A percentile compares a stretch with the other conserved stretches of the same genome.
These are phyloP conservation scores for Macropis europaea DNA, from an alignment of 2,888 invertebrate genomes.

Conservation along the genomic window DNA sequence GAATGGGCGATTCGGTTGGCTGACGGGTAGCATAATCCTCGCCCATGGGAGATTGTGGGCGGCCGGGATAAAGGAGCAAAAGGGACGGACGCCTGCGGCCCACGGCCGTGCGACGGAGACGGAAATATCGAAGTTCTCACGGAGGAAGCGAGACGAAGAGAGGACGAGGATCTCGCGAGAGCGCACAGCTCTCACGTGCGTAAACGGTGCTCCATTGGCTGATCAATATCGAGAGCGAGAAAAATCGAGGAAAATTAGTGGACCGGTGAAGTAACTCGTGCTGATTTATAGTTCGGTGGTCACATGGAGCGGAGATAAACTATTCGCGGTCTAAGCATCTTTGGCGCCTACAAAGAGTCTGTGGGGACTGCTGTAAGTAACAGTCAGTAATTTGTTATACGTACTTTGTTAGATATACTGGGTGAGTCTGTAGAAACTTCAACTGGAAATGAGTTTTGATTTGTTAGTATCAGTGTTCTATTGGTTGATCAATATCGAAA, in stretches of 20 bases:
- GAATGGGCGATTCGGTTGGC: slow-evolving; percentile 61
- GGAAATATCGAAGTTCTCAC: no score
- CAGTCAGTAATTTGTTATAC: no score
- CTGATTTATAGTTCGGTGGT: no score
- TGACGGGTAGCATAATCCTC: slow-evolving; percentile 73
- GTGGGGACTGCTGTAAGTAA: no score
- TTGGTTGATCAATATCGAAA: slow-evolving; percentile 37
- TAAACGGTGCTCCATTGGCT: slow-evolving; percentile 24
- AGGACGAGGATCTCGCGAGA: slow-evolving; percentile 23
- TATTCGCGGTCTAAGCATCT: no score
- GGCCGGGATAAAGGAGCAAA: slow-evolving; percentile 72
- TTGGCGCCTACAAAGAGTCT: no score
- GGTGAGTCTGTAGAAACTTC: no score
- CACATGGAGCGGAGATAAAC: no score
- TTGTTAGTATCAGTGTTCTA: slow-evolving; percentile 27
- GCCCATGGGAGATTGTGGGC: slow-evolving; percentile 76
- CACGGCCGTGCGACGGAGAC: not conserved
- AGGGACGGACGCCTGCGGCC: slow-evolving; percentile 49
- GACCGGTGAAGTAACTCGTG: no score
- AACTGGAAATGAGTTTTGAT: no score
- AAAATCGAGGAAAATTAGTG: slow-evolving; percentile 33
- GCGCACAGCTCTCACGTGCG: slow-evolving; percentile 25
- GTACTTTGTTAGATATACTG: no score
- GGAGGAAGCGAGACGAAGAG: not conserved
- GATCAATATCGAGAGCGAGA: slow-evolving; percentile 32